These are phyloP conservation scores for Lasioglossum vierecki DNA, from an alignment of 2,888 invertebrate species.

Conservation along the genomic window DNA sequence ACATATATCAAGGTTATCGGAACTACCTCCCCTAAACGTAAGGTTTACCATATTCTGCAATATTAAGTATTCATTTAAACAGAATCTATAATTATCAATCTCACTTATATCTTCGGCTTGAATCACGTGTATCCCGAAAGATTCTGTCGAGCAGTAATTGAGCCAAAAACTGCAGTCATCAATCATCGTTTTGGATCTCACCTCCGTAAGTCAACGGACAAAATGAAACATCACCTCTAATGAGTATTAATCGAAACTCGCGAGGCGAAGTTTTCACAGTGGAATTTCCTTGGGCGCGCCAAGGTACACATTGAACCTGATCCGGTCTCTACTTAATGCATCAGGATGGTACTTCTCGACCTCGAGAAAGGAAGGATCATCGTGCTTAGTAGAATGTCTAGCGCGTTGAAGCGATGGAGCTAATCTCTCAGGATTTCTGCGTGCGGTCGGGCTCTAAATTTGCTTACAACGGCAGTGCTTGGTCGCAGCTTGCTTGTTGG, in stretches of 20 bases:
- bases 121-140: not conserved
- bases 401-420: constrained; percentile 1
- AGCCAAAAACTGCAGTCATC: not conserved
- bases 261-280: not conserved
- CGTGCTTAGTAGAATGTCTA: constrained; percentile 3
- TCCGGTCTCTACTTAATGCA: not conserved
- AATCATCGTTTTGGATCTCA: not conserved
- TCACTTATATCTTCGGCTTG: not conserved
- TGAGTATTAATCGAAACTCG: not conserved
- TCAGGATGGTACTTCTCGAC: constrained; percentile 6
- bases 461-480: constrained; percentile 41
- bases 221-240: not conserved
- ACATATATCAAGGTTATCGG: too few species aligned
- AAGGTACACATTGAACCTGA: not conserved
- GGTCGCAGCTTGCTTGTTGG: constrained; percentile 42
- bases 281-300: not conserved
- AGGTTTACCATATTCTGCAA: too few species aligned
- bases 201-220: not conserved
- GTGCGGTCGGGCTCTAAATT: constrained; percentile 31
- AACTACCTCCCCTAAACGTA: too few species aligned
- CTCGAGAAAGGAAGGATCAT: constrained; percentile 8
- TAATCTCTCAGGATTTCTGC: constrained; percentile 25
- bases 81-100: not conserved
- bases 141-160: not conserved
- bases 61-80: not conserved